Base-by-base conservation (phyloP, 2,888 invertebrate species). In the Pecten maximus region DNA sequence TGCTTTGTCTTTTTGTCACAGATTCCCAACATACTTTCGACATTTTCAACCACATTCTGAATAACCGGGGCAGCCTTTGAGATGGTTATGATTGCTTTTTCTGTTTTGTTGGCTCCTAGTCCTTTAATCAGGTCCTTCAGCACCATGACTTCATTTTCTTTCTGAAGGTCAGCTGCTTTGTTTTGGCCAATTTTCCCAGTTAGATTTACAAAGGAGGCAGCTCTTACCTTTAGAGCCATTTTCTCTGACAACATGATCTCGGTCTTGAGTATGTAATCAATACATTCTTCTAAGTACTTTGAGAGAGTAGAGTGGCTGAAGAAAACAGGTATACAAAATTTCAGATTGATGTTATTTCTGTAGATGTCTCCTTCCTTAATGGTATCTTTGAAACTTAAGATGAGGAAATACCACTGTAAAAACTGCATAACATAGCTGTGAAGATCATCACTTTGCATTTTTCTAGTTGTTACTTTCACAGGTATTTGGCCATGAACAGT, bases 81-180 rank as follows among this genome's bases (percentile, higher is more conserved):
- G 2, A 60, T 23, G 0, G 60, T n/a, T 60, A 60, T 60, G 2
- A 60, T 23, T 1, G 60, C 23, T n/a, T 60, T 23, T 60, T 60
- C 60, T 60, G 60, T 60, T 60, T 60, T 60, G n/a, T n/a, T 60
- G 23, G 60, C 60, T 16, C 92, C 92, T 40, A 92, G 88, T 23
- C 91, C 90, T 23, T 89, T 44, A 2, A 91, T 91, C 10, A 91
- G 60, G 39, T 90, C 40, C 87, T 92, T 92, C 16, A 91, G 87
- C 23, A 89, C 40, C 74, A 88, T 90, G 19, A 91, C 91, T 16
- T 92, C 87, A 89, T 91, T 91, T 74, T 92, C 92, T 35, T 91
- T 90, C 35, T 91, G 91, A 87, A 91, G 88, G 48, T 91, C 91
- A 40, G 90, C 88, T 40, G 91, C 48, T 44, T 91, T 90, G n/a